A percentile compares a stretch with the other conserved stretches of the same genome.
Evolutionary conservation across 1,140 invertebrate species (phyloP).

Genomic region (Zaprionus inermis): DNA sequence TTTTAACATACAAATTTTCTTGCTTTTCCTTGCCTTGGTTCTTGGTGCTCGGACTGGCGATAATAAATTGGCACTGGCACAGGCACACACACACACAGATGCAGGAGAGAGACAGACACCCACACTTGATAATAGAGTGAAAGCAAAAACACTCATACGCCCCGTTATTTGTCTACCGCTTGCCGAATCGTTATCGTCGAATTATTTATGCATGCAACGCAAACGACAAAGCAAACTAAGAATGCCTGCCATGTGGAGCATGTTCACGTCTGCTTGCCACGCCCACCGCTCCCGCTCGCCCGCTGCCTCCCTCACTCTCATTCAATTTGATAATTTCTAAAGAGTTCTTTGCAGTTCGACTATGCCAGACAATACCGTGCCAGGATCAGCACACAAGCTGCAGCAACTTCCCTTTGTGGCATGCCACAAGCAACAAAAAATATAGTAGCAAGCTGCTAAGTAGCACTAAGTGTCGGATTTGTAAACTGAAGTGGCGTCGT

Average conservation of each 20-base stretch:
- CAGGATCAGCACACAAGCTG: conserved; percentile 18
- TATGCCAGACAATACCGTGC: conserved; percentile 3
- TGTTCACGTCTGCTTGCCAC: not conserved
- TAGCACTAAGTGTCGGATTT: conserved; percentile 62
- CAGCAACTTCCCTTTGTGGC: conserved; percentile 27
- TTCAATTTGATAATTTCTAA: conserved; percentile 76
- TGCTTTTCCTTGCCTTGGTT: conserved; percentile 32
- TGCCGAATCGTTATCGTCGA: conserved; percentile 71
- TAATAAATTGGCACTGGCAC: conserved; percentile 72
- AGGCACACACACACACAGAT: conserved; percentile 25
- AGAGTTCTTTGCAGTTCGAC: conserved; percentile 42
- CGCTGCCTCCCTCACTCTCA: conserved; percentile 11
- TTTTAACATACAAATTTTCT: conserved; percentile 81
- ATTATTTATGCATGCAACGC: conserved; percentile 78
- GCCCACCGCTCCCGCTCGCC: conserved; percentile 15
- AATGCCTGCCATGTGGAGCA: conserved; percentile 16
- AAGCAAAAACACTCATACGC: conserved; percentile 34
- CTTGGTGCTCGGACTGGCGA: conserved; percentile 46
- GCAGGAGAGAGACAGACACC: conserved; percentile 13
- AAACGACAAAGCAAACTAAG: conserved; percentile 43
- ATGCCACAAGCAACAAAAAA: conserved; percentile 29
- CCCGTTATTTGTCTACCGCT: conserved; percentile 47
- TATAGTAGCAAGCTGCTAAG: conserved; percentile 35
- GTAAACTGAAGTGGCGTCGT: conserved; percentile 46
- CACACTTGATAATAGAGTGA: conserved; percentile 23